Base-by-base conservation (phyloP, 2,113 vertebrate species). In the Scomber japonicus region DNA sequence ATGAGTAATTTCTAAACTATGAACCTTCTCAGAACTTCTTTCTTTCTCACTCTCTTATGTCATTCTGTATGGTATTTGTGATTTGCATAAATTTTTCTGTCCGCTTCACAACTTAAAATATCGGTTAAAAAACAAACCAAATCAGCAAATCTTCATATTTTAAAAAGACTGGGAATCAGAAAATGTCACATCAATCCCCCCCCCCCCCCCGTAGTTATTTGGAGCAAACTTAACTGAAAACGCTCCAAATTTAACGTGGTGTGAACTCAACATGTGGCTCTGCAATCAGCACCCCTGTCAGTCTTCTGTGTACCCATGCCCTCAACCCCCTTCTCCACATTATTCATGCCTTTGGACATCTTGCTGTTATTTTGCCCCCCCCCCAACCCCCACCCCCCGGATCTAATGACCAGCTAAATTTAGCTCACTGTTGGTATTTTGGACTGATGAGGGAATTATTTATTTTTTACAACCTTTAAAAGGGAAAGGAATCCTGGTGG, bases 401-500 rank as follows among this genome's bases (percentile, higher is more conserved):
- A 83, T 67, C 70, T 76, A 85, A 65, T 75, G 75, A 85, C 68
- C 61, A 44, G 78, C 72, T 89, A 92, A 85, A 89, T 84, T 87
- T 91, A 89, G 80, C 80, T 80, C 67, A 1, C 49, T 54, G 62
- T 53, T 75, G 78, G 71, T 79, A 80, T 91, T 91, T 80, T 55
- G 44, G 48, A 84, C 64, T 9, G 54, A 88, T 83, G 78, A 72
- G 17, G 65, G 69, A 49, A 68, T 83, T 86, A 82, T 88, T 85
- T 27, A 27, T 84, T 87, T 86, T 66, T 75, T 57, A 50, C 60
- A 68, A 75, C 82, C 87, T 94, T 87, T 88, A 92, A 86, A 92
- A 81, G 81, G 89, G 86, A 93, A 93, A 94, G 81, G 88, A 89
- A 88, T 93, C 54, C 40, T 50, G 59, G 82, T 50, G 59, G 82